These are phyloP conservation scores for Ellobium chinense DNA, from an alignment of 2,888 invertebrate genomes.

Conservation along the genomic window DNA sequence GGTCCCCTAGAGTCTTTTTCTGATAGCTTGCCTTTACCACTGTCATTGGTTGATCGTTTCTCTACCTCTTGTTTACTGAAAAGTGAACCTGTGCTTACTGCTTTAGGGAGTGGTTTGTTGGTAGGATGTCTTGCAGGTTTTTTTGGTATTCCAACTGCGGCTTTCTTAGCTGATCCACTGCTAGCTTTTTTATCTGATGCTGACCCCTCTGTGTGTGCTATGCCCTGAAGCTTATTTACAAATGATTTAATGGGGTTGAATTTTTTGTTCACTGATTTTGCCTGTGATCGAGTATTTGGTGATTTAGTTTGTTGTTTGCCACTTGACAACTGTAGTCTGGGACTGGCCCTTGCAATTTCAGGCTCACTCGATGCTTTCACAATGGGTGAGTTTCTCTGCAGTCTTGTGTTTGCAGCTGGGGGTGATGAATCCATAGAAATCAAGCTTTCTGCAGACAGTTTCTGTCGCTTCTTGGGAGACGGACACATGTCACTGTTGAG, in stretches of 20 bases:
- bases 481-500: slow-evolving; percentile 18
- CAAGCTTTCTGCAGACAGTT: not conserved
- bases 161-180: not conserved
- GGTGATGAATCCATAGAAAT: not conserved
- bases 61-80: not conserved
- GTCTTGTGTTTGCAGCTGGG: slow-evolving; percentile 9
- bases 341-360: not conserved
- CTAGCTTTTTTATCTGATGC: not conserved
- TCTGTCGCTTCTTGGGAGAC: slow-evolving; percentile 19
- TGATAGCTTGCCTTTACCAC: not conserved
- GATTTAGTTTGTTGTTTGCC: not conserved
- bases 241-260: not conserved
- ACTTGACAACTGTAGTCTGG: not conserved
- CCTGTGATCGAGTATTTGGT: not conserved
- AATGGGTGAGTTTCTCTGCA: not conserved
- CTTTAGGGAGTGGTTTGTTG: not conserved
- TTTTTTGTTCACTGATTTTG: not conserved
- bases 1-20: not conserved
- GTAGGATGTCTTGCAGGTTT: not conserved
- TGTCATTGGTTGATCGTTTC: not conserved
- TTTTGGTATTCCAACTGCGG: not conserved
- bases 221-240: not conserved
- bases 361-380: not conserved
- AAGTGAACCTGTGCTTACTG: not conserved
- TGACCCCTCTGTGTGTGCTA: not conserved